Base-by-base conservation (phyloP, 2,888 invertebrate species). In the Tortricodes alternella region DNA sequence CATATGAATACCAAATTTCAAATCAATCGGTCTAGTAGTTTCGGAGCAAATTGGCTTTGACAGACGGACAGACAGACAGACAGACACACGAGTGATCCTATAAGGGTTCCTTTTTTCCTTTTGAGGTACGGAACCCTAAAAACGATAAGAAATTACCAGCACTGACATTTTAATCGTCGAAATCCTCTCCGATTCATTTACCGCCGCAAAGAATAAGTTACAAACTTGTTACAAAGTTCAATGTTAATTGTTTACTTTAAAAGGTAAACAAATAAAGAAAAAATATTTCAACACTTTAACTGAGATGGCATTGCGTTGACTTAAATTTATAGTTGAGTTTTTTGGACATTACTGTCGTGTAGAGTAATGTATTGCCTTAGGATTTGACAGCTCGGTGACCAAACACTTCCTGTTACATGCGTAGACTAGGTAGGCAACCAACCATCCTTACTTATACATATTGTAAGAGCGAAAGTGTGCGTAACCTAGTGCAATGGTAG, bases 281-380 rank as follows among this genome's bases (percentile, higher is more conserved):
- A 41, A 46, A 24, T 3, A 29, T 48, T 53, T 55, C 48, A 41
- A 49, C 55, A 49, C 55, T 49, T 55, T 15, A 48, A 2, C 11
- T 18, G 35, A 29, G 15, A 16, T 13, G 15, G 19, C 32, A n/a
- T 27, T 39, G 18, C 13, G 27, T 5, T n/a, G 24, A 34, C 15
- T 41, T 32, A 8, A 21, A 55, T 43, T 43, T 55, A 55, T 55
- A 4, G 29, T 9, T 6, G 9, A 13, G 8, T 15, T 29, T 35
- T 38, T 44, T 49, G 29, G 48, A 43, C 38, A 37, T 19, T 38
- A 27, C 18, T 15, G 15, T 9, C 21, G n/a, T 13, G 18, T 19
- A 49, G n/a, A 32, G 39, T 48, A 53, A 53, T n/a, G n/a, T n/a
- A n/a, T 48, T 34, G 46, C 9, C 13, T 13, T 23, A n/a, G 13